These are phyloP conservation scores for Azemiops feae DNA, from an alignment of 2,113 vertebrate species.

Conservation along the genomic window DNA sequence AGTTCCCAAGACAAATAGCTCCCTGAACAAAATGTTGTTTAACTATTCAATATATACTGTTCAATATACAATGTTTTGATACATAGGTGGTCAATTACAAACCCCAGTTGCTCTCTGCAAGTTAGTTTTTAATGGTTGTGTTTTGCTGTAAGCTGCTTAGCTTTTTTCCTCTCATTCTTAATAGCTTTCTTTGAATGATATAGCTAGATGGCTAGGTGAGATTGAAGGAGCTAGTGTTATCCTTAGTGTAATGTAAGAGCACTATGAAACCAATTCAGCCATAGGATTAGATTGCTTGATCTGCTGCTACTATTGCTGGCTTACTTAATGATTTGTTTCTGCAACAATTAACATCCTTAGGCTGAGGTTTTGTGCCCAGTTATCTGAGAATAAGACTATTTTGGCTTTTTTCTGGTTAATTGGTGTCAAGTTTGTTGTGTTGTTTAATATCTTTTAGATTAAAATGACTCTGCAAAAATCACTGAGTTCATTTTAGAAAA, in stretches of 20 bases:
- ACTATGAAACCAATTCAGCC: slow-evolving; percentile 32
- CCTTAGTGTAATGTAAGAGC: slow-evolving; percentile 16
- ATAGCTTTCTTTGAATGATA: slow-evolving; percentile 17
- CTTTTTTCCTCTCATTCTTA: neutral
- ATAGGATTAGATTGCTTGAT: slow-evolving; percentile 30
- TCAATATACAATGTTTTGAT: neutral
- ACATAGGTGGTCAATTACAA: neutral
- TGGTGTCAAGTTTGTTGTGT: neutral
- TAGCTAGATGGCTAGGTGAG: slow-evolving; percentile 37
- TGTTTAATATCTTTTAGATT: fast-evolving
- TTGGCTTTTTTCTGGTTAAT: neutral
- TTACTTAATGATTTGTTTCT: slow-evolving; percentile 23
- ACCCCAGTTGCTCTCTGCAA: neutral
- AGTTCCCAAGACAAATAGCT: neutral
- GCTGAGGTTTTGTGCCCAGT: neutral
- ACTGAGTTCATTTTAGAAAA: neutral
- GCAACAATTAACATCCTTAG: slow-evolving; percentile 30
- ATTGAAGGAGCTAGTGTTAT: slow-evolving; percentile 26
- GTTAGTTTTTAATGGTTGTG: neutral
- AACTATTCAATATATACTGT: neutral
- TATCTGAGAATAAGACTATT: neutral
- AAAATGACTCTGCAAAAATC: slow-evolving; percentile 9
- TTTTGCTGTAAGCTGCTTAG: slow-evolving; percentile 23
- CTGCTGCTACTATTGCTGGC: slow-evolving; percentile 26
- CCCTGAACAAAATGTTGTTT: neutral